Base-by-base conservation (phyloP, 2,888 invertebrate genomes). In the Lissonota sp. region DNA sequence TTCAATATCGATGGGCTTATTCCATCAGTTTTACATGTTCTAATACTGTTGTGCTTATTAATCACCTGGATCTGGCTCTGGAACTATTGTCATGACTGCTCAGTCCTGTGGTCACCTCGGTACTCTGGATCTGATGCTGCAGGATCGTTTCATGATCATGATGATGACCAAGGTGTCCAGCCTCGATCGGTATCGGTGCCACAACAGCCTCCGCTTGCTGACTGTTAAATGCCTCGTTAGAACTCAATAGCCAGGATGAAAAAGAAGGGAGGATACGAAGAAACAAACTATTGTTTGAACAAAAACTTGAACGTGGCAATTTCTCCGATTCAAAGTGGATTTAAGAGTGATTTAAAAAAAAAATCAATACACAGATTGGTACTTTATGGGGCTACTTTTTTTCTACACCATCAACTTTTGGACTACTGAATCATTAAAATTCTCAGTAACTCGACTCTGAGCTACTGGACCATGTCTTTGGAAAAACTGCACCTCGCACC, bases 41-140 rank as follows among this genome's bases (percentile, higher is more conserved):
- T 26, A n/a, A 26, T 26, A 8, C 37, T 71, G 40, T 57, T 37
- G 62, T 51, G 49, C 67, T 14, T 42, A 63, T 76, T 69, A 79
- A 81, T 88, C 82, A 90, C 90, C 90, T 90, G 64, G 87, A 85
- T 74, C 88, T 87, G 60, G 87, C 84, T 83, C 87, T 86, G 75
- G 73, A 84, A 53, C 62, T 81, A 60, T 84, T 80, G 73, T 89
- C 89, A 58, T 87, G 84, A 81, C 83, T 79, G 53, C 85, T 80
- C 57, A 87, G 83, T 37, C 83, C 85, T 10, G 85, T 67, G 70
- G 66, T 85, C 70, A 84, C 85, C 16, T 86, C 88, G 49, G 84
- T 75, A 46, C 83, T 86, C 81, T 87, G 88, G 55, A 86, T 75
- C 75, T 85, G 86, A 80, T 84, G 64, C 44, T 71, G 85, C 63